Base-by-base conservation (phyloP, 2,797 vertebrate genomes). In the Momotus momota region DNA sequence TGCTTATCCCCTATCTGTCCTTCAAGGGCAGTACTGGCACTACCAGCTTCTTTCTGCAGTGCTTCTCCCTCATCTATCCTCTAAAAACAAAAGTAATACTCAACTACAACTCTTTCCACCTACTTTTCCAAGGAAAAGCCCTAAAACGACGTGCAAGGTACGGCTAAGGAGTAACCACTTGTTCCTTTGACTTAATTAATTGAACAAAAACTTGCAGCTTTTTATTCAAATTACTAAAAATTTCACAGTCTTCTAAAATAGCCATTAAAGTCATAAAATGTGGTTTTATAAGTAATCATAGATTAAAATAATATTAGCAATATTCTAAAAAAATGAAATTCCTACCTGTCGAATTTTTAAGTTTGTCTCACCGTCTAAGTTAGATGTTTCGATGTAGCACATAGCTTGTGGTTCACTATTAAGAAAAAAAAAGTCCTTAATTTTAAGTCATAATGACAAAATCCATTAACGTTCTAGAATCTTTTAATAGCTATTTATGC, bases 311-410 rank as follows among this genome's bases (percentile, higher is more conserved):
- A 55, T 38, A 91, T 29, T 14, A 81, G 22, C 6, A 81, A 60
- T 46, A 92, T 21, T 70, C n/a, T 69, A 40, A 86, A 69, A 54
- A 81, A 65, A 22, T 38, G 3, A 60, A 82, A 88, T 69, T 96
- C 98, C 98, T 97, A 99, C 99, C 98, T 99, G 99, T 98, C 99
- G 98, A 96, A 99, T 99, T 98, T 99, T 99, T 88, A 99, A 98
- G 98, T 99, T 99, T 41, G 99, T 99, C 98, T 99, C 99, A 94
- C 99, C 99, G 93, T 99, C 99, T 97, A 99, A 97, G 96, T 99
- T 99, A 91, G 99, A 99, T 14, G 99, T 99, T 98, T 99, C 99
- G 43, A 99, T 99, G 98, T 99, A 99, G 97, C 99, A 99, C 99
- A 99, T 99, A 52, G 99, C 99, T 97, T 99, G 99, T 23, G 99